Conservation (phyloP, 2,797 vertebrate genomes). For the Phalloptychus januarius region DNA sequence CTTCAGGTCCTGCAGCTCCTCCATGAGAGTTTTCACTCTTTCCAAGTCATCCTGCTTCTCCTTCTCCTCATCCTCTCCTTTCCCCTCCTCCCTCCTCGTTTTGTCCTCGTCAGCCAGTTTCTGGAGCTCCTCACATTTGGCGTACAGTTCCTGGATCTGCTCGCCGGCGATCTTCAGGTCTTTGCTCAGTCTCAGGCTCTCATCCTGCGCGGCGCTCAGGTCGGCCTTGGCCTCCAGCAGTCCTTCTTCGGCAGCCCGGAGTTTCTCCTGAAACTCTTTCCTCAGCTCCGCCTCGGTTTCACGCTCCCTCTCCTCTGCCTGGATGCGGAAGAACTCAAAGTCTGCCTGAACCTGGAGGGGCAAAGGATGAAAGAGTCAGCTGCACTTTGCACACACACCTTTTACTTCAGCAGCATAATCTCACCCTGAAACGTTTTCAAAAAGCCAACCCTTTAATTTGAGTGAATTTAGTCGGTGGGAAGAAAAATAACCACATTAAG, state of each 20-base stretch:
- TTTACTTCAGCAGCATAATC: background rate
- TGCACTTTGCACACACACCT: background rate
- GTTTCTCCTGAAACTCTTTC: constrained; percentile 81
- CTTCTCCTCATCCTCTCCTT: constrained; percentile 57
- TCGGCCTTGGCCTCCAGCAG: constrained; percentile 73
- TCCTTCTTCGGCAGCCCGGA: constrained; percentile 74
- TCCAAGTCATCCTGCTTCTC: constrained; percentile 71
- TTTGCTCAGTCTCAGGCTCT: constrained; percentile 64
- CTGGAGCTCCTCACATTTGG: constrained; percentile 70
- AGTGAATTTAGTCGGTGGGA: background rate
- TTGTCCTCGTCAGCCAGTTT: constrained; percentile 68
- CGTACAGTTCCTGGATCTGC: constrained; percentile 70
- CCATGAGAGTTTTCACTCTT: constrained; percentile 68
- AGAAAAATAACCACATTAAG: background rate
- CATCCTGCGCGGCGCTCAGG: constrained; percentile 59
- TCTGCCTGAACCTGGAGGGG: constrained; percentile 74
- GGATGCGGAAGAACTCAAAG: constrained; percentile 74
- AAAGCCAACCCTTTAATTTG: background rate
- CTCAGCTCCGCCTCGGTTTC: constrained; percentile 79
- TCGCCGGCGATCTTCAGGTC: constrained; percentile 74
- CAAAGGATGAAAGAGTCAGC: constrained; percentile 9
- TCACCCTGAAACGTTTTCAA: background rate
- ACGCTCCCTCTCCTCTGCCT: constrained; percentile 81
- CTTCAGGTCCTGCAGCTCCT: constrained; percentile 75
- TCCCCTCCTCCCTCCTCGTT: constrained; percentile 44